Percentiles rank a stretch among this genome's conserved stretches.
These are phyloP conservation scores for Pipra filicauda DNA, from an alignment of 2,113 vertebrate genomes.

Conservation along the genomic window DNA sequence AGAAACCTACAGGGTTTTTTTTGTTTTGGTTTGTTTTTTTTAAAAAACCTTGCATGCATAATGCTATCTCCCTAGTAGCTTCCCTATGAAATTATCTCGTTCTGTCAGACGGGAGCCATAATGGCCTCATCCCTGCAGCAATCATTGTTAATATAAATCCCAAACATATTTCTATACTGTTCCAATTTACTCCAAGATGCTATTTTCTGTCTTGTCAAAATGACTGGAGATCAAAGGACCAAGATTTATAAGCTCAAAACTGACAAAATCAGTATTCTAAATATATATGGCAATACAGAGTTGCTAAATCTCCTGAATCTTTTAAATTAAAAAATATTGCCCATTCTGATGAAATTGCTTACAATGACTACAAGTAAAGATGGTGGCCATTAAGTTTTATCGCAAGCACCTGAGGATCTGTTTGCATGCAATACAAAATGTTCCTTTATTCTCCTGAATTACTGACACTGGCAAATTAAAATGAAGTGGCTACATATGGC, in stretches of 20 bases:
- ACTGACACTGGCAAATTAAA: slow-evolving; percentile 90
- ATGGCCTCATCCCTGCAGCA: slow-evolving; percentile 89
- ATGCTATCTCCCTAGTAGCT: slow-evolving; percentile 58
- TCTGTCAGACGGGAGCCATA: slow-evolving; percentile 85
- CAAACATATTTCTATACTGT: slow-evolving; percentile 74
- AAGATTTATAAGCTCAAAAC: slow-evolving; percentile 83
- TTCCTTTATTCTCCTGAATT: slow-evolving; percentile 80
- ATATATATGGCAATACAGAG: slow-evolving; percentile 75
- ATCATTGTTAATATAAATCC: slow-evolving; percentile 92
- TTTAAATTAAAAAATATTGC: slow-evolving; percentile 90
- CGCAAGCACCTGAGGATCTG: slow-evolving; percentile 82
- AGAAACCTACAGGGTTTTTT: not conserved
- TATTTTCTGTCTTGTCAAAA: slow-evolving; percentile 78
- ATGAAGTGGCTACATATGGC: slow-evolving; percentile 88
- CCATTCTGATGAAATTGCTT: slow-evolving; percentile 85
- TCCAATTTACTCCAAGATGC: slow-evolving; percentile 78
- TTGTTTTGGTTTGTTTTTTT: not conserved
- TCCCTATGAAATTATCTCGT: slow-evolving; percentile 70
- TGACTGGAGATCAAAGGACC: slow-evolving; percentile 79
- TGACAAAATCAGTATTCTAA: slow-evolving; percentile 82
- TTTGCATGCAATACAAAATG: slow-evolving; percentile 77
- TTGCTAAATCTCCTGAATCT: slow-evolving; percentile 79
- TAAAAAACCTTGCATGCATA: slow-evolving; percentile 61
- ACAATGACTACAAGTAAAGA: slow-evolving; percentile 83
- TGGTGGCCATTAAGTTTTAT: slow-evolving; percentile 86